Evolutionary conservation across 35 echinoderm and acorn worm genomes (phyloP).

Genomic region (Apostichopus parvimensis): DNA sequence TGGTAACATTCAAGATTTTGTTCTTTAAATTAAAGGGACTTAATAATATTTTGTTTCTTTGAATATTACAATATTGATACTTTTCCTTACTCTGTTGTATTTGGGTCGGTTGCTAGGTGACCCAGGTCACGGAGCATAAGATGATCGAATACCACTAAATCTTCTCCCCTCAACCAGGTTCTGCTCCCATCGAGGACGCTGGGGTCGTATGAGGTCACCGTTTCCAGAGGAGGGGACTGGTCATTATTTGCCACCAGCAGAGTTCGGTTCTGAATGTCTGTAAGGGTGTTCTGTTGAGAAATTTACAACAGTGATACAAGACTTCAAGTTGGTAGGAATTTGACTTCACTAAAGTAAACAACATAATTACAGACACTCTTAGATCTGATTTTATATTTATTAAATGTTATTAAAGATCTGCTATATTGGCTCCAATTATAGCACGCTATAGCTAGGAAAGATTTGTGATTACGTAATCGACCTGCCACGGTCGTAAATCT

Average conservation of each 20-base stretch:
- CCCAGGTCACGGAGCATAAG: conserved; percentile 26
- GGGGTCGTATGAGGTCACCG: conserved; percentile 29
- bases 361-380: no score
- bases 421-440: no score
- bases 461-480: no score
- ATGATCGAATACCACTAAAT: conserved; percentile 57
- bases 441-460: no score
- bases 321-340: no score
- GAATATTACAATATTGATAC: not conserved
- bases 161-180: conserved; percentile 64
- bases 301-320: not conserved
- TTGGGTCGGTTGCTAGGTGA: conserved; percentile 64
- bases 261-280: conserved; percentile 61
- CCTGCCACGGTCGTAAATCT: no score
- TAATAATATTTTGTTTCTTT: no score
- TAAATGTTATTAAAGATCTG: no score
- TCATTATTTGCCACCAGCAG: conserved; percentile 68
- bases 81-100: conserved; percentile 68
- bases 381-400: no score
- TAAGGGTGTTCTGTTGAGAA: conserved; percentile 34
- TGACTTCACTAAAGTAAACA: no score
- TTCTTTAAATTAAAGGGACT: no score
- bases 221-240: conserved; percentile 53
- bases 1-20: no score
- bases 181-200: conserved; percentile 54